Evolutionary conservation across 1,140 invertebrate species (phyloP).

Genomic region (Nixonia krombeini): DNA sequence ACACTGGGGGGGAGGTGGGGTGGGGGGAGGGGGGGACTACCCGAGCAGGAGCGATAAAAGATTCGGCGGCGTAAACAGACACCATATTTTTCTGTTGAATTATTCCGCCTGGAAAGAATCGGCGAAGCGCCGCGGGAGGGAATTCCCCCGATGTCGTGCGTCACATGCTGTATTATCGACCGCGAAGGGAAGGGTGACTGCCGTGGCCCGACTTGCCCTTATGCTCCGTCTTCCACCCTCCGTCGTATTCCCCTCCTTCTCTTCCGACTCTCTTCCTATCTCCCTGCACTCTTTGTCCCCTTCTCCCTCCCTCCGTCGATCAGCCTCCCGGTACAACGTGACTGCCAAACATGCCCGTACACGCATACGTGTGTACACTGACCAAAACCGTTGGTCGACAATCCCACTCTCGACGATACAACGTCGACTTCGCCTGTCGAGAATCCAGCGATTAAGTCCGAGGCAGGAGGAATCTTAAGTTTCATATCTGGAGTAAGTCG

Average conservation of each 20-base stretch:
- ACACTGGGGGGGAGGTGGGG: no score
- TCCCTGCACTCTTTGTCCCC: slow-evolving; percentile 10
- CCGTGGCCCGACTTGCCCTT: slow-evolving; percentile 39
- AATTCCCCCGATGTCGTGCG: slow-evolving; percentile 43
- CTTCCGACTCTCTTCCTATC: slow-evolving; percentile 13
- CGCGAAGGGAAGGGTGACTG: slow-evolving; percentile 25
- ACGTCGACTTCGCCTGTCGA: no score
- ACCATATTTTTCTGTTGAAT: slow-evolving; percentile 49
- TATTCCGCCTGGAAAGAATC: slow-evolving; percentile 44
- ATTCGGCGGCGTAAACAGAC: slow-evolving; percentile 46
- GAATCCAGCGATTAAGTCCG: no score
- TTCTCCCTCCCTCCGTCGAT: slow-evolving; percentile 3
- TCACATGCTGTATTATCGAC: slow-evolving; percentile 50
- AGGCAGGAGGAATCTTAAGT: no score
- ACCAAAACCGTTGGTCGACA: no score
- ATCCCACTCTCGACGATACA: no score
- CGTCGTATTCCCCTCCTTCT: neutral
- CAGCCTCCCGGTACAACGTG: neutral
- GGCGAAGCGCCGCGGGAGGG: slow-evolving; percentile 27
- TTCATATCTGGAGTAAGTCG: no score
- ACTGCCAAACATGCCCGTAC: neutral
- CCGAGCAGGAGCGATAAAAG: slow-evolving; percentile 41
- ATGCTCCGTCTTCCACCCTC: slow-evolving; percentile 15
- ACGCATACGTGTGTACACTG: neutral
- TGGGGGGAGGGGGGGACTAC: slow-evolving; percentile 25